phyloP scores from a whole-genome alignment of 2,888 invertebrate genomes.

The Acanthosepion lycidas region DNA sequence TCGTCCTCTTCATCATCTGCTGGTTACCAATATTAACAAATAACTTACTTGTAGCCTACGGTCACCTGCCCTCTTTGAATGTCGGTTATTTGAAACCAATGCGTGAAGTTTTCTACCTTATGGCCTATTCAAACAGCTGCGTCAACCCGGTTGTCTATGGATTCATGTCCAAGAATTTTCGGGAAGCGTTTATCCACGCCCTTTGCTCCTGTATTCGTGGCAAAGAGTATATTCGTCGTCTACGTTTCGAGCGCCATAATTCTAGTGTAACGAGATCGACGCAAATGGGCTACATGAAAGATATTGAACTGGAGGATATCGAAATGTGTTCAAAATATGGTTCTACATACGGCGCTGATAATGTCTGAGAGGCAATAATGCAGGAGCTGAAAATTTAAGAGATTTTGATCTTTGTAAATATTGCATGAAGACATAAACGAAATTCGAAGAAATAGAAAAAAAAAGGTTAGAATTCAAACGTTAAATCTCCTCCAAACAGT shows the following conservation, averaged over 20 bases:
- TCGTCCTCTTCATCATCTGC: slow-evolving; percentile 81
- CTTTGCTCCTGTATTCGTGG: slow-evolving; percentile 54
- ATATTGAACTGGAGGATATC: slow-evolving; percentile 38
- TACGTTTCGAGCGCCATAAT: slow-evolving; percentile 49
- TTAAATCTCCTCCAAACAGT: background rate
- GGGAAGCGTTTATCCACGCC: slow-evolving; percentile 74
- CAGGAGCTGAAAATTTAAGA: background rate
- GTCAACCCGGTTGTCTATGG: slow-evolving; percentile 84
- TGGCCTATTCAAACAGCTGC: slow-evolving; percentile 84
- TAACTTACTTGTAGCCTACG: slow-evolving; percentile 81
- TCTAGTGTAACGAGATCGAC: slow-evolving; percentile 49
- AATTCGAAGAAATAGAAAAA: background rate
- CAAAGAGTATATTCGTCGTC: slow-evolving; percentile 47
- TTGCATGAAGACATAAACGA: background rate
- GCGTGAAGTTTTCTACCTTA: slow-evolving; percentile 79
- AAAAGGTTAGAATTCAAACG: background rate
- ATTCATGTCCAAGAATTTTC: slow-evolving; percentile 83
- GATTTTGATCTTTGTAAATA: background rate
- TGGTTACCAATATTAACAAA: slow-evolving; percentile 82
- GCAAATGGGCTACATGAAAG: slow-evolving; percentile 17
- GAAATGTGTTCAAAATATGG: slow-evolving; percentile 41
- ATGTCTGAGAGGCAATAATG: background rate
- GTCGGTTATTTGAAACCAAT: slow-evolving; percentile 79
- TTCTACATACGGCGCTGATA: slow-evolving; percentile 34
- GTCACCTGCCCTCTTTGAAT: slow-evolving; percentile 76